phyloP scores from a whole-genome alignment of 2,113 vertebrate species.

The Sarotherodon lohbergeri region DNA sequence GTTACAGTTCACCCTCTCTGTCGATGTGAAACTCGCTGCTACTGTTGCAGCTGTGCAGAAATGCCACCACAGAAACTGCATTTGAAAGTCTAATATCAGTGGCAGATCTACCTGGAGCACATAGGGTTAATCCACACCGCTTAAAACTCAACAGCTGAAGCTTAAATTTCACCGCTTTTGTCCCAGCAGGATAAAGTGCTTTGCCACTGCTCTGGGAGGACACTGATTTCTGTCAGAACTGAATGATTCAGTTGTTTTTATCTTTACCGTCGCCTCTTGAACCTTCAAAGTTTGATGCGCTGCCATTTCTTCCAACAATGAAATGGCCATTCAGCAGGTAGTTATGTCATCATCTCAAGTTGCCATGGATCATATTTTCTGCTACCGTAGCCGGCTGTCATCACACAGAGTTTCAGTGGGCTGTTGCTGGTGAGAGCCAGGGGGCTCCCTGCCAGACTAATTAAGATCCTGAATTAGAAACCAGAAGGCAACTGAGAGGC shows the following conservation, averaged over 20 bases:
- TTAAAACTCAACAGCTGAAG: not conserved
- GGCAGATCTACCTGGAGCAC: not conserved
- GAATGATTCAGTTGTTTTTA: constrained; percentile 11
- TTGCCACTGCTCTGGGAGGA: not conserved
- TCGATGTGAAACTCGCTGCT: not conserved
- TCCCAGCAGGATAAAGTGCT: not conserved
- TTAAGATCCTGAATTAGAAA: constrained; percentile 48
- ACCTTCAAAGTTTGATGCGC: not conserved
- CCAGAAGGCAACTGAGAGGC: constrained; percentile 25
- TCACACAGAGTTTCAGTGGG: not conserved
- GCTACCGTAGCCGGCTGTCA: constrained; percentile 40
- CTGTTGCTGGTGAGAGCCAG: constrained; percentile 1
- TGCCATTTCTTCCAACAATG: not conserved
- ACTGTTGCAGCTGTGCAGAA: not conserved
- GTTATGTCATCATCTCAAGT: constrained; percentile 29
- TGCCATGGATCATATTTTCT: constrained; percentile 22
- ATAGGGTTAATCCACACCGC: not conserved
- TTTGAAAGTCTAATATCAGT: not conserved
- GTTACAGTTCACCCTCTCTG: not conserved
- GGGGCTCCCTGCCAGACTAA: constrained; percentile 43
- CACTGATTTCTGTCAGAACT: not conserved
- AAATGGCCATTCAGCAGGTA: constrained; percentile 16
- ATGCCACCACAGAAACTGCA: not conserved
- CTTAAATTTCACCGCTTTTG: not conserved
- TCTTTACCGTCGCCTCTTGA: not conserved